phyloP scores from a whole-genome alignment of 1,140 invertebrate genomes.

The Propsilocerus akamusi region DNA sequence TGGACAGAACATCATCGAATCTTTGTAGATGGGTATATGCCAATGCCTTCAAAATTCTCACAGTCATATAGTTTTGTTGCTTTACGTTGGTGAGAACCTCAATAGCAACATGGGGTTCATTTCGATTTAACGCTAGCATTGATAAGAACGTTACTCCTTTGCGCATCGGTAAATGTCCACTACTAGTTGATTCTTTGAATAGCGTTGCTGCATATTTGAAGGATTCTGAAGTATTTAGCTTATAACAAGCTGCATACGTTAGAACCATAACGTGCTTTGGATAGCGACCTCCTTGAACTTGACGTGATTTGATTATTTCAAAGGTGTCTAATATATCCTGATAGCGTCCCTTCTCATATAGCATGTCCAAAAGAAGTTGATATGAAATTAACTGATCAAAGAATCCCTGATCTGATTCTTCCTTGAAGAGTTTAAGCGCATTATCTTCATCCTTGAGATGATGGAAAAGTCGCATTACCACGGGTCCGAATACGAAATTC shows the following conservation, averaged over 20 bases:
- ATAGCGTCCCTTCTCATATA: slow-evolving; percentile 50
- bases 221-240: slow-evolving; percentile 51
- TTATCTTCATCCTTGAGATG: slow-evolving; percentile 44
- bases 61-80: slow-evolving; percentile 38
- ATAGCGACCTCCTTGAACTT: slow-evolving; percentile 36
- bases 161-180: slow-evolving; percentile 32
- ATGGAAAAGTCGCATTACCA: slow-evolving; percentile 62
- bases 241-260: slow-evolving; percentile 49
- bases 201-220: slow-evolving; percentile 40
- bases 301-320: slow-evolving; percentile 33
- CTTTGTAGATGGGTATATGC: slow-evolving; percentile 38
- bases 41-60: slow-evolving; percentile 42
- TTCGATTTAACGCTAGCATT: slow-evolving; percentile 45
- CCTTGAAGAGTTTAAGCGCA: slow-evolving; percentile 43
- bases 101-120: slow-evolving; percentile 39
- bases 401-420: slow-evolving; percentile 35
- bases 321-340: slow-evolving; percentile 43
- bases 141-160: slow-evolving; percentile 39
- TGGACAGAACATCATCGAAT: slow-evolving; percentile 39
- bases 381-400: slow-evolving; percentile 53
- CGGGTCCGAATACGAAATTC: slow-evolving; percentile 62
- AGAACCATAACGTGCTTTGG: slow-evolving; percentile 47
- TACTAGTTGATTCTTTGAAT: slow-evolving; percentile 33
- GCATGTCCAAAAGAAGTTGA: slow-evolving; percentile 49
- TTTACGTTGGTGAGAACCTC: slow-evolving; percentile 36